Conservation (phyloP, 2,888 invertebrate species). For the Heliconius hortense region DNA sequence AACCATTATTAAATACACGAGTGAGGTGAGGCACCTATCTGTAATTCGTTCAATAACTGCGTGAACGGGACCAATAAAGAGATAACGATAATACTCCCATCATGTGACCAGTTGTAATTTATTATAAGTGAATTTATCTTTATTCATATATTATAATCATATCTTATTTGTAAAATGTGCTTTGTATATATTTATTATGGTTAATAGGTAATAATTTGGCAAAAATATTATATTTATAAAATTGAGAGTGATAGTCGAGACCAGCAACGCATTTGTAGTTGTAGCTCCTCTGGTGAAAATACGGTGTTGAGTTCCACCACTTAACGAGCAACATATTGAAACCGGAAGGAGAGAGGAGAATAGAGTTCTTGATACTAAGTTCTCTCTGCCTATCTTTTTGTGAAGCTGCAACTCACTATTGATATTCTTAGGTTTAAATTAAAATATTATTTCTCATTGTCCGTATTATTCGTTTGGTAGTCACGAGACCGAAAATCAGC, state of each 20-base stretch:
- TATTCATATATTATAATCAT: constrained; percentile 17
- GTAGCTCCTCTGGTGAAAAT: too few relatives aligned
- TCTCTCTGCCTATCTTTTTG: too few relatives aligned
- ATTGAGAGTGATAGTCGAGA: too few relatives aligned
- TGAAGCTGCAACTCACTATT: background rate
- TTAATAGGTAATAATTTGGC: background rate
- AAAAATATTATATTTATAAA: too few relatives aligned
- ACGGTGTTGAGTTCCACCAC: too few relatives aligned
- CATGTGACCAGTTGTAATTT: constrained; percentile 30
- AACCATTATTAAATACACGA: background rate
- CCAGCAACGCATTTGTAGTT: too few relatives aligned
- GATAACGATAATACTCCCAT: constrained; percentile 25
- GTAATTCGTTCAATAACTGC: constrained; percentile 13
- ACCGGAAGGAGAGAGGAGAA: too few relatives aligned
- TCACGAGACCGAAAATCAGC: constrained; percentile 1
- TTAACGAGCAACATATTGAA: too few relatives aligned
- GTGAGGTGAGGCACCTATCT: background rate
- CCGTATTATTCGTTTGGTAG: background rate
- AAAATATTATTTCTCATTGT: background rate
- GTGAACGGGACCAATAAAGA: constrained; percentile 20
- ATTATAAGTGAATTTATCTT: constrained; percentile 20
- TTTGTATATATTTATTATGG: background rate
- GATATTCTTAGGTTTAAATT: background rate
- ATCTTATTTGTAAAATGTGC: background rate
- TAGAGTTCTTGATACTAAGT: too few relatives aligned